phyloP scores from a whole-genome alignment of 2,113 vertebrate genomes.

The Eudorcas thomsonii region DNA sequence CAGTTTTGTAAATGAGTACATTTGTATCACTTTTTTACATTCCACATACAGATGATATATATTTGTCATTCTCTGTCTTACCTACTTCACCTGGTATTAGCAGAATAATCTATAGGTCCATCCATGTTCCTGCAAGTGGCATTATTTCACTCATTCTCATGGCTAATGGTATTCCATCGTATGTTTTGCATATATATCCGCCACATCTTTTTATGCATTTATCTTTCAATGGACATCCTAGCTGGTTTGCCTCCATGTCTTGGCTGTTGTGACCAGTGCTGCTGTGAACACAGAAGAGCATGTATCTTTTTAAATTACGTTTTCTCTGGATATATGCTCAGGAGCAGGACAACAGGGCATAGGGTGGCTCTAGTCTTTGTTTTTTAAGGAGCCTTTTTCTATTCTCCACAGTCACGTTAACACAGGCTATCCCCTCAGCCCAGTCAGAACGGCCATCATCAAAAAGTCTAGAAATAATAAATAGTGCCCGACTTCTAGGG shows the following conservation, averaged over 20 bases:
- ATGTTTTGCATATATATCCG: rapidly evolving
- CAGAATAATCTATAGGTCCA: neutral
- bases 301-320: neutral
- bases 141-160: neutral
- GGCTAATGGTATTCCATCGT: rapidly evolving
- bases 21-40: neutral
- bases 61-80: neutral
- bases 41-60: neutral
- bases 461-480: neutral
- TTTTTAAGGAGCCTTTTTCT: neutral
- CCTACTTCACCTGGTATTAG: neutral
- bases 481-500: neutral
- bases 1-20: neutral
- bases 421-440: neutral
- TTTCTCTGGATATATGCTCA: neutral
- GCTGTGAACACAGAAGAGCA: neutral
- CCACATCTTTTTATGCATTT: neutral
- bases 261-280: neutral
- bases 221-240: neutral
- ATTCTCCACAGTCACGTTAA: neutral
- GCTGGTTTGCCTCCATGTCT: neutral
- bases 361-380: neutral
- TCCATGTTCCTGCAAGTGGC: neutral
- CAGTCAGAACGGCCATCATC: neutral
- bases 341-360: neutral